Evolutionary conservation across 2,888 invertebrate species (phyloP), one percentile per base, ranked within the genome.

Genomic region (Cataglyphis rosenhaueri): DNA sequence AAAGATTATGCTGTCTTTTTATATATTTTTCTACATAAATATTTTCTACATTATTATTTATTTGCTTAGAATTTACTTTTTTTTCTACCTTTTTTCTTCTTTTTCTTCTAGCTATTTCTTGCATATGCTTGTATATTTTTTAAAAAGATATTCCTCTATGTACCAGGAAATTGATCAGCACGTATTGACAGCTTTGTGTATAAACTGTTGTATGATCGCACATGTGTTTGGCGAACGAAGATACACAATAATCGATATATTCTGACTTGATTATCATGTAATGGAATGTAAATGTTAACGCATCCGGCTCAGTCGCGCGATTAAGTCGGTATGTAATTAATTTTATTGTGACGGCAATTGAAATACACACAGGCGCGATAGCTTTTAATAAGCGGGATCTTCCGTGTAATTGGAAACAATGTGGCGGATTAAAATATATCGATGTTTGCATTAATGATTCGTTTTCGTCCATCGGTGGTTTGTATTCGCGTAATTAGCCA

Each of bases 401-500:
- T 68, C 68, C 18, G 12, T 68, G 9, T 78, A 78, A 78, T 78
- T 78, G 68, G 25, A 78, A 78, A 70, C 68, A 78, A 65, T 76
- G 52, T n/a, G 59, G 68, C 25, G 44, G 59, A 68, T 78, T 78
- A 78, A 78, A 78, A 78, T 78, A 52, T 52, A 70, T 70, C 59
- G 59, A 78, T 70, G 44, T 68, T 78, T 35, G 12, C 25, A 32
- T 35, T 78, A 70, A 78, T 59, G 59, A 78, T 68, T 21, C 44
- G 32, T 59, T 68, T 41, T 57, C 76, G 75, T 55, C 52, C 52
- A 52, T 55, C 21, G n/a, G 25, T 21, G 75, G 29, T 68, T 41
- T 41, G 57, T 52, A 52, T 35, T 76, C 41, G 41, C 4, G 21
- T 78, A 78, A 66, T 78, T 57, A 66, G 57, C 35, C 64, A 25